Evolutionary conservation across 2,113 vertebrate species (phyloP).

Genomic region (Channa maculata): DNA sequence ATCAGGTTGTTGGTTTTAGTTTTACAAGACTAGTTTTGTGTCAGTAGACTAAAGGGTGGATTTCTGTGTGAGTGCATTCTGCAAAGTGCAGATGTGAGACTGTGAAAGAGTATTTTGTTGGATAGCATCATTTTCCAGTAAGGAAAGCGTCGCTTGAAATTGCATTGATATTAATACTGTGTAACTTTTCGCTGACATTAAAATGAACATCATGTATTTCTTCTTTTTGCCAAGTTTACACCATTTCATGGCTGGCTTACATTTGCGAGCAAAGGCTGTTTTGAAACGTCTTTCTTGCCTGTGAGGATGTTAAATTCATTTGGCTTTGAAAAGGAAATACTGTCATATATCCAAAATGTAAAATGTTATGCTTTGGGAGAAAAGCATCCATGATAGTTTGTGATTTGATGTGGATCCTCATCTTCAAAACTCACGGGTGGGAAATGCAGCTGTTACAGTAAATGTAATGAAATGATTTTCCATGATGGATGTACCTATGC

Average conservation of each 20-base stretch:
- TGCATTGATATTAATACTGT: too few relatives aligned
- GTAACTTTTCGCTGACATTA: too few relatives aligned
- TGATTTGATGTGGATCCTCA: background rate
- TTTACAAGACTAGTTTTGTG: background rate
- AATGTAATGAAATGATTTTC: background rate
- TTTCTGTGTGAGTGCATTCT: background rate
- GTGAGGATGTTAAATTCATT: background rate
- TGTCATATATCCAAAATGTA: background rate
- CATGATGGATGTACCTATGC: background rate
- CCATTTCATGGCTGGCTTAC: background rate
- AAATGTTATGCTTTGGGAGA: background rate
- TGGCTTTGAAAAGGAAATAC: background rate
- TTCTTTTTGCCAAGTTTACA: background rate
- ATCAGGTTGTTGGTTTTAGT: background rate
- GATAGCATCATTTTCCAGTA: background rate
- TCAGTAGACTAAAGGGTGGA: background rate
- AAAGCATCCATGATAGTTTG: background rate
- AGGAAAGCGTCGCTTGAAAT: background rate
- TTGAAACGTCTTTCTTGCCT: background rate
- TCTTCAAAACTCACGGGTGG: background rate
- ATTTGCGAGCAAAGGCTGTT: background rate
- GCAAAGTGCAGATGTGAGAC: background rate
- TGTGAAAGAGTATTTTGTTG: background rate
- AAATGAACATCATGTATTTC: too few relatives aligned
- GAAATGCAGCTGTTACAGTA: slow-evolving; percentile 8